Evolutionary conservation across 2,888 invertebrate genomes (phyloP).

Genomic region (Melieria picta): DNA sequence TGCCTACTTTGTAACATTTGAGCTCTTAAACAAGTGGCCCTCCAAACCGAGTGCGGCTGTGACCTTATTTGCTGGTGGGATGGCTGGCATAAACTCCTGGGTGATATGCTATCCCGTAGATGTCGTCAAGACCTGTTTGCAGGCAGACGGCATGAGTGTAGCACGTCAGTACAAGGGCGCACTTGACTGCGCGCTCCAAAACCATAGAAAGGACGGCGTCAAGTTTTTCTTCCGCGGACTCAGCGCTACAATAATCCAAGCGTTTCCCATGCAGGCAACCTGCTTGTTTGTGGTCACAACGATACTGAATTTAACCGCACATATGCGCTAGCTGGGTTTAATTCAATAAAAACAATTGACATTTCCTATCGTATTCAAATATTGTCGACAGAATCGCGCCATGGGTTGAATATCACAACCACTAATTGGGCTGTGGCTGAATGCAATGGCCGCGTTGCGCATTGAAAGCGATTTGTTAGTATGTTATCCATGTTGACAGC

Average conservation of each 20-base stretch:
- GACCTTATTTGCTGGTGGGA: constrained; percentile 84
- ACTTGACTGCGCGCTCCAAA: constrained; percentile 78
- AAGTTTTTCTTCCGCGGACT: constrained; percentile 79
- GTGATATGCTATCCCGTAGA: constrained; percentile 86
- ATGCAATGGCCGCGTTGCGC: no score
- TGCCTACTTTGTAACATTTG: constrained; percentile 87
- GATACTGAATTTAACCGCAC: constrained; percentile 68
- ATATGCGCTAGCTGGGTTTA: no score
- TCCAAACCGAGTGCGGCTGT: constrained; percentile 70
- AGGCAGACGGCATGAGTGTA: constrained; percentile 73
- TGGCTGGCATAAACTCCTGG: constrained; percentile 90
- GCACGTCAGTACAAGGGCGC: constrained; percentile 73
- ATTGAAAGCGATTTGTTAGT: no score
- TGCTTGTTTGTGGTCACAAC: constrained; percentile 89
- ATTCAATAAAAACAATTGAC: no score
- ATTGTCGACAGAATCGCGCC: no score
- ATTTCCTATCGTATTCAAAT: no score
- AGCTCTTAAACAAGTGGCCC: constrained; percentile 72
- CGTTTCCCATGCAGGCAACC: constrained; percentile 93
- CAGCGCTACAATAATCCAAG: constrained; percentile 81
- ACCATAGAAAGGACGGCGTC: constrained; percentile 77
- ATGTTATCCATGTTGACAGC: no score
- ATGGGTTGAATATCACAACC: no score
- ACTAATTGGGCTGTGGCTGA: no score
- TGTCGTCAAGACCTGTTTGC: constrained; percentile 88